phyloP scores from a whole-genome alignment of 2,888 invertebrate species.

The Julus scandinavius region DNA sequence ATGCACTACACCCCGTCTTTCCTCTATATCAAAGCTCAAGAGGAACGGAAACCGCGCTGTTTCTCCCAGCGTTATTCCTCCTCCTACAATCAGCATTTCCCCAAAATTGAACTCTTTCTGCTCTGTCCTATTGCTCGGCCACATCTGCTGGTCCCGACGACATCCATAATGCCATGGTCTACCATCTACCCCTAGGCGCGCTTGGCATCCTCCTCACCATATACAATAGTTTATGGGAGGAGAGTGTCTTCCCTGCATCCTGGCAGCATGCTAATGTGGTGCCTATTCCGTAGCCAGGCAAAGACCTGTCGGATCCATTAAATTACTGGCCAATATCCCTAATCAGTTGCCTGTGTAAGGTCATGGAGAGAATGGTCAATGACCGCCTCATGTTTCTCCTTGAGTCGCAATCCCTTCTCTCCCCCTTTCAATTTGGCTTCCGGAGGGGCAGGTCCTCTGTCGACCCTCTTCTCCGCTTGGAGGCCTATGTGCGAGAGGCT shows the following conservation, averaged over 20 bases:
- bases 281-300: conserved; percentile 17
- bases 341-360: conserved; percentile 49
- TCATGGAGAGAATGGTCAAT: conserved; percentile 45
- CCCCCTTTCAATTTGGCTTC: conserved; percentile 21
- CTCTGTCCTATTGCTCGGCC: neutral
- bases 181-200: neutral
- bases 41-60: neutral
- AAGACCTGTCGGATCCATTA: neutral
- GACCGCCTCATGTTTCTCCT: conserved; percentile 22
- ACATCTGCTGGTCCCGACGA: neutral
- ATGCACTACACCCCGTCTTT: neutral
- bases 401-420: no score
- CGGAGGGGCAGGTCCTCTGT: neutral
- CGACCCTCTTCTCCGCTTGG: neutral
- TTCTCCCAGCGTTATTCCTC: neutral
- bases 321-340: conserved; percentile 3
- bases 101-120: neutral
- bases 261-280: conserved; percentile 40
- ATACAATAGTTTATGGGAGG: neutral
- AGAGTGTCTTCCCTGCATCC: neutral
- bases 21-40: neutral
- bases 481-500: neutral
- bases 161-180: neutral
- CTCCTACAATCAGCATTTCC: neutral
- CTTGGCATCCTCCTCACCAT: neutral